Evolutionary conservation across 1,140 invertebrate genomes (phyloP).

Genomic region (Oncopeltus fasciatus): DNA sequence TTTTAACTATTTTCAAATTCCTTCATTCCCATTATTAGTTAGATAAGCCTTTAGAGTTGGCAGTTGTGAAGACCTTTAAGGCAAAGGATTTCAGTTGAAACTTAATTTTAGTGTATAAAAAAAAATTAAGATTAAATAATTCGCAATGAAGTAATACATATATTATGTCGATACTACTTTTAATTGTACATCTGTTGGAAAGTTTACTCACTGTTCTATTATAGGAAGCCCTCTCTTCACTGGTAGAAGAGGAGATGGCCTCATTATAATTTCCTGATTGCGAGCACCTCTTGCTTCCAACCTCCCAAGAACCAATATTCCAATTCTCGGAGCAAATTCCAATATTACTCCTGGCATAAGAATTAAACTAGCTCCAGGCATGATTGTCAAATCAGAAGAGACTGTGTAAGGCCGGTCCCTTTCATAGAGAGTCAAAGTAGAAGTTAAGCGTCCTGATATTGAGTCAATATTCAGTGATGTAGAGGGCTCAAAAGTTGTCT

Average conservation of each 20-base stretch:
- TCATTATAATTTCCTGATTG: constrained; percentile 70
- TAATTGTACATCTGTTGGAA: background rate
- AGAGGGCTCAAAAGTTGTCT: constrained; percentile 38
- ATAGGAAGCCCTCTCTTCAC: background rate
- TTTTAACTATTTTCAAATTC: no score
- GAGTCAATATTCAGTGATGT: constrained; percentile 43
- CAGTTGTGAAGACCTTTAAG: no score
- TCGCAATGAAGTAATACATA: no score
- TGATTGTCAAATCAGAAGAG: constrained; percentile 85
- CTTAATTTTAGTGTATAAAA: background rate
- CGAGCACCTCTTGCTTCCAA: constrained; percentile 64
- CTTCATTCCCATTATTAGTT: no score
- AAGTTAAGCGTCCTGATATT: constrained; percentile 69
- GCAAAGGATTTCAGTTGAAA: background rate
- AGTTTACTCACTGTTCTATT: constrained; percentile 14
- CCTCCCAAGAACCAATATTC: constrained; percentile 86
- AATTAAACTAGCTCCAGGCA: constrained; percentile 76
- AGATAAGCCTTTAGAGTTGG: no score
- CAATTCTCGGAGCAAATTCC: constrained; percentile 92
- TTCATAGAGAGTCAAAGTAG: constrained; percentile 52
- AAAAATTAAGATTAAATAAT: no score
- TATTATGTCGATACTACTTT: background rate
- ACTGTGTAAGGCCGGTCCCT: constrained; percentile 64
- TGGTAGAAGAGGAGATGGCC: constrained; percentile 35
- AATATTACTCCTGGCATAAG: constrained; percentile 82